Conservation (phyloP, 64 coral and sea anemone species). For the Stylophora pistillata region DNA sequence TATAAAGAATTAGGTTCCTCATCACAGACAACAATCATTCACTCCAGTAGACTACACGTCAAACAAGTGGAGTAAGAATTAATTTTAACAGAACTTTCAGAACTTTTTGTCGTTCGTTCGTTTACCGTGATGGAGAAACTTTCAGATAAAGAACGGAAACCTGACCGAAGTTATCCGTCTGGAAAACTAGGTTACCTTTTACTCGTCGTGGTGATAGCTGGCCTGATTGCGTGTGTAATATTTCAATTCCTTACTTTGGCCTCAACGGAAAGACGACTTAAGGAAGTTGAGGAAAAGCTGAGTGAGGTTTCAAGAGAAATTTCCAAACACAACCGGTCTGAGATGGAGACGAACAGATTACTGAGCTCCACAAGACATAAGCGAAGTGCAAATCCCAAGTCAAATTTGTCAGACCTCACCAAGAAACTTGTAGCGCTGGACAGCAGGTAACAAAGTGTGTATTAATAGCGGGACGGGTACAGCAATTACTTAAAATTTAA, state of each 20-base stretch:
- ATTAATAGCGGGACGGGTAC: neutral
- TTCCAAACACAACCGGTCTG: neutral
- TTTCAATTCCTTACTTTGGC: neutral
- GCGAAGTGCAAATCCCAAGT: neutral
- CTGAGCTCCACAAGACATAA: neutral
- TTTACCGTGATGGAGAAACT: neutral
- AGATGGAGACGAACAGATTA: neutral
- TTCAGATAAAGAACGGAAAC: neutral
- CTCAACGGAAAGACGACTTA: neutral
- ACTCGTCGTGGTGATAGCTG: neutral
- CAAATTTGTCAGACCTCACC: neutral
- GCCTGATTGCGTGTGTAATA: neutral
- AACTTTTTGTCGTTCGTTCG: too few species aligned
- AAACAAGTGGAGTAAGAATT: too few species aligned
- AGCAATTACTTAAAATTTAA: too few species aligned
- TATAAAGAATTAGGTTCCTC: too few species aligned
- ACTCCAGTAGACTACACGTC: too few species aligned
- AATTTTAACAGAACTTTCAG: too few species aligned
- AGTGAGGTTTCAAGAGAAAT: neutral
- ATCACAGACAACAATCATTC: too few species aligned
- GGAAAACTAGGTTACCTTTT: neutral
- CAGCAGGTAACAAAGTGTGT: neutral
- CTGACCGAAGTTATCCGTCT: neutral
- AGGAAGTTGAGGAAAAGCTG: neutral
- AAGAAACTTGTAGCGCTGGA: slow-evolving; percentile 4